A percentile compares a stretch with the other conserved stretches of the same genome.
phyloP scores from a whole-genome alignment of 2,888 invertebrate genomes.

The Aporophyla nigra region DNA sequence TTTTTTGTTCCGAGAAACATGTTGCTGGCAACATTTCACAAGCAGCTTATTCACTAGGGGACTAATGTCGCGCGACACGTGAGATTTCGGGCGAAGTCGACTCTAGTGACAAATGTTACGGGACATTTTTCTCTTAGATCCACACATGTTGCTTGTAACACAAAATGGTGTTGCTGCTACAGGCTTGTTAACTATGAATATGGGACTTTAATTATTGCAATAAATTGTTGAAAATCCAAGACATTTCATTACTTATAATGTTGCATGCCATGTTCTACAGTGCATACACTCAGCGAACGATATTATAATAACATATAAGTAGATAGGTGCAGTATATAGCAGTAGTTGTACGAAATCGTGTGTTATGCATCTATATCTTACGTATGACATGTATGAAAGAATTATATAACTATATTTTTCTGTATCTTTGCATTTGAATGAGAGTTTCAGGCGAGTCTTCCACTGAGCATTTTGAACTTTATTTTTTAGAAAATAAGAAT shows the following conservation, averaged over 20 bases:
- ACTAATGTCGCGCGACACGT: not conserved
- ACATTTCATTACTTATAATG: not conserved
- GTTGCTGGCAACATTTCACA: constrained; percentile 10
- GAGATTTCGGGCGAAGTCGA: not conserved
- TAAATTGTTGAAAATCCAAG: not conserved
- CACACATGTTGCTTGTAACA: not conserved
- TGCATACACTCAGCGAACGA: constrained; percentile 55
- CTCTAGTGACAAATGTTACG: not conserved
- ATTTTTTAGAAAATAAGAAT: constrained; percentile 60
- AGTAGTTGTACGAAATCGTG: constrained; percentile 84
- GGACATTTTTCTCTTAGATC: not conserved
- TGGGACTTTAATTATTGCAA: not conserved
- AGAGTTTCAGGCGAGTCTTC: constrained; percentile 65
- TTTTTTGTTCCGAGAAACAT: not conserved
- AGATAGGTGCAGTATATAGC: constrained; percentile 81
- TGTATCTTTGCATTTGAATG: constrained; percentile 78
- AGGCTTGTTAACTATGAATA: not conserved
- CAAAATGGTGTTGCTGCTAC: not conserved
- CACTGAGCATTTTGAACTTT: constrained; percentile 69
- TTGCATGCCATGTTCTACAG: constrained; percentile 46
- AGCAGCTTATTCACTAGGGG: not conserved
- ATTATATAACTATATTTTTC: constrained; percentile 70
- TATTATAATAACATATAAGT: constrained; percentile 70
- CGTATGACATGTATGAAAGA: constrained; percentile 79
- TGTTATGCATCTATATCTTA: constrained; percentile 83